Percentiles rank a stretch among this genome's conserved stretches.
Conservation (phyloP, 2,797 vertebrate genomes). For the Vireo griseus region DNA sequence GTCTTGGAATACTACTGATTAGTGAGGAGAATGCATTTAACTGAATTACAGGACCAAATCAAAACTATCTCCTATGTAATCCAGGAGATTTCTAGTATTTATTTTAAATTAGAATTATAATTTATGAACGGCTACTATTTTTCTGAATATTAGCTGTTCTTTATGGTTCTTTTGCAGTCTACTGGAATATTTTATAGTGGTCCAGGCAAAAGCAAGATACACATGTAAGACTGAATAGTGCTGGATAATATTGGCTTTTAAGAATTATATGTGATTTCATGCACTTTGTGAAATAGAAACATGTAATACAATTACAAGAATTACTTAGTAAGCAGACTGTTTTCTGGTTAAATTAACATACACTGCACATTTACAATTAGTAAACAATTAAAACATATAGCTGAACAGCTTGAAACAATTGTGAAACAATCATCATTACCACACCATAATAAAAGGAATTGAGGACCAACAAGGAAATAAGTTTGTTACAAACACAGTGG, state of each 20-base stretch:
- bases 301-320: slow-evolving; percentile 12
- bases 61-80: background rate
- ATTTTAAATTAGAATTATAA: background rate
- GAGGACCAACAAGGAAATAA: slow-evolving; percentile 21
- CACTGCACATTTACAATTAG: slow-evolving; percentile 25
- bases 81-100: background rate
- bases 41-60: background rate
- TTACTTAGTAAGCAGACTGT: slow-evolving; percentile 32
- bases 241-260: background rate
- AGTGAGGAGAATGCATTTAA: background rate
- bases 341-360: slow-evolving; percentile 34
- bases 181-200: background rate
- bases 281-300: slow-evolving; percentile 22
- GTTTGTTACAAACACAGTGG: background rate
- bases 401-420: background rate
- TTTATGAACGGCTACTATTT: background rate
- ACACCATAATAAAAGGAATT: slow-evolving; percentile 8
- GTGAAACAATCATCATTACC: slow-evolving; percentile 29
- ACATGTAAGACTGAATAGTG: background rate
- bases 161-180: background rate
- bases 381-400: slow-evolving; percentile 40
- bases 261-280: background rate
- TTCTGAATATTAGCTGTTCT: background rate
- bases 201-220: background rate
- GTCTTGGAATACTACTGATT: background rate